A percentile compares a stretch with the other conserved stretches of the same genome.
phyloP scores from a whole-genome alignment of 2,113 vertebrate species.

The Oxyura jamaicensis region DNA sequence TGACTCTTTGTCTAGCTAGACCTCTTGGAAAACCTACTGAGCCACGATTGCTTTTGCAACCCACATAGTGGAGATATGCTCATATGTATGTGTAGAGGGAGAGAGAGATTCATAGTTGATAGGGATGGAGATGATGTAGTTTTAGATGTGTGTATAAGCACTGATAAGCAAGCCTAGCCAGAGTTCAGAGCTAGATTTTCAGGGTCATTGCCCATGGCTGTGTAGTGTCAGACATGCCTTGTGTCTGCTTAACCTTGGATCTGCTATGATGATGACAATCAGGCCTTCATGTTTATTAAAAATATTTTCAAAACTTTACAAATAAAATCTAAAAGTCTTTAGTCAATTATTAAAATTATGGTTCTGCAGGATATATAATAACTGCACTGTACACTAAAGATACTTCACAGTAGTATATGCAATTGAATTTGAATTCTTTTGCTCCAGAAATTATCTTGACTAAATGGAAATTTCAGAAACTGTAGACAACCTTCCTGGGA shows the following conservation, averaged over 20 bases:
- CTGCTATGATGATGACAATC: neutral
- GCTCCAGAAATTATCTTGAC: neutral
- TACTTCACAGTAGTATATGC: neutral
- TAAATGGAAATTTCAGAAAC: neutral
- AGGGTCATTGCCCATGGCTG: neutral
- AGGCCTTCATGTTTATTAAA: neutral
- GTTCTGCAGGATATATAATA: neutral
- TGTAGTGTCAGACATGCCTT: neutral
- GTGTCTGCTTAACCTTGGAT: neutral
- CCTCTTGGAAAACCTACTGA: neutral
- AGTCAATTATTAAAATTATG: neutral
- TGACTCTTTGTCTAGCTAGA: neutral
- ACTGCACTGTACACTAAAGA: neutral
- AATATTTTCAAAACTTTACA: neutral
- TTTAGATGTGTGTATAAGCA: neutral
- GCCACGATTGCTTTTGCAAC: neutral
- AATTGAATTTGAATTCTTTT: neutral
- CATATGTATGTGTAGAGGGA: neutral
- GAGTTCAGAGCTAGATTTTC: neutral
- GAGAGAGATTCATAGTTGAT: neutral
- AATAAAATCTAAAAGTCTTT: slow-evolving; percentile 3
- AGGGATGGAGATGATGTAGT: neutral
- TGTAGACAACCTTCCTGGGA: fast-evolving
- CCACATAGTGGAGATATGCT: neutral
- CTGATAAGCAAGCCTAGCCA: neutral